Base-by-base conservation (phyloP, 1,140 invertebrate genomes). In the Drosophila parvula region DNA sequence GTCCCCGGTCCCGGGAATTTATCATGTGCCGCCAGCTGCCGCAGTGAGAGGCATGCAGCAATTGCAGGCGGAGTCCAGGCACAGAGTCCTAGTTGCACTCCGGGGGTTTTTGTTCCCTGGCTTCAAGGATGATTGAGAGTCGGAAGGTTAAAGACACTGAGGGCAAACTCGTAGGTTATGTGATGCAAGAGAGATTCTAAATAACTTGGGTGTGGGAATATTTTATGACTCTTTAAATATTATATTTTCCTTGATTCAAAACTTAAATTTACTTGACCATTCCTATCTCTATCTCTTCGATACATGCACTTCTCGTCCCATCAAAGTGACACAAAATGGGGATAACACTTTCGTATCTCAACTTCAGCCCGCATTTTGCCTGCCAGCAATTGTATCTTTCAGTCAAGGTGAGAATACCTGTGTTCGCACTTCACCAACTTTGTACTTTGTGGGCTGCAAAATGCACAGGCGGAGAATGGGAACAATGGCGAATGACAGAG, bases 11-110 rank as follows among this genome's bases (percentile, higher is more conserved):
- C 45, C 55, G 43, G 53, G 36, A 63, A 71, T 81, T 63, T 41
- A 56, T 81, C 73, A 81, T 80, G 53, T 74, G 82, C n/a, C 79
- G 82, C n/a, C 79, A 79, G 64, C 59, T 71, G 75, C 65, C 34
- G 60, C 55, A 71, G 50, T 4, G 28, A 71, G 60, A 38, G 57
- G 50, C 79, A 67, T 57, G 27, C 16, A 67, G 57, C 60, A 65
- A 36, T 50, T 63, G 64, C 64, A 63, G 61, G 45, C 28, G 64
- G 36, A 18, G 22, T 18, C 16, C 36, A 11, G 28, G 28, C 14
- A 45, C 16, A 16, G 38, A 44, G 45, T 53, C 38, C 65, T 67
- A 69, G 65, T 69, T 69, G 62, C 62, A 69, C 65, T 69, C 65
- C 47, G 34, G 69, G 55, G 53, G 65, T 10, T 57, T 57, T 44